Evolutionary conservation across 2,888 invertebrate species (phyloP).

Genomic region (Lysandra coridon): DNA sequence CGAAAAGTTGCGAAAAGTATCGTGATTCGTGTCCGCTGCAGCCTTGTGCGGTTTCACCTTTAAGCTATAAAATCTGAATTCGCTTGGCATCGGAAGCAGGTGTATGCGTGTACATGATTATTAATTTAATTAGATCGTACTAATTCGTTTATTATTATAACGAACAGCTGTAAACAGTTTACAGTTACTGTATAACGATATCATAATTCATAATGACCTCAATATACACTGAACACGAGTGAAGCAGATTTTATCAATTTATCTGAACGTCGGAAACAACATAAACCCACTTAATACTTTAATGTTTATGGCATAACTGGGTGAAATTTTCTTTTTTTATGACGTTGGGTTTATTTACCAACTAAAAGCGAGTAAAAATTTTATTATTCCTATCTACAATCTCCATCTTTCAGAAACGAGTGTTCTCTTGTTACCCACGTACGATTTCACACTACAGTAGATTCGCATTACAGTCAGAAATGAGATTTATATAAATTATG

Average conservation of each 20-base stretch:
- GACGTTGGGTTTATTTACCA: neutral
- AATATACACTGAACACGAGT: neutral
- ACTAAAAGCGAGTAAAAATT: neutral
- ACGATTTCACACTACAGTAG: neutral
- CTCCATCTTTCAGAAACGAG: neutral
- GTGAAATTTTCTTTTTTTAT: neutral
- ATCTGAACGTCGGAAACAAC: neutral
- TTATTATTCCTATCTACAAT: neutral
- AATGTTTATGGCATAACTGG: neutral
- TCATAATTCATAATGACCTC: neutral
- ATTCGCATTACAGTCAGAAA: slow-evolving; percentile 7
- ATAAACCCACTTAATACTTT: slow-evolving; percentile 1
- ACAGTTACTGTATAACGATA: slow-evolving; percentile 5
- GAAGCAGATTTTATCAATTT: neutral
- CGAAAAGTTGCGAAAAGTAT: neutral
- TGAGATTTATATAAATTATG: neutral
- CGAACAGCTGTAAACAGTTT: neutral
- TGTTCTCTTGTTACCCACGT: neutral
- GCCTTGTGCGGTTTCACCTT: neutral
- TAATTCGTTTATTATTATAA: slow-evolving; percentile 22
- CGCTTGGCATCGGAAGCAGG: neutral
- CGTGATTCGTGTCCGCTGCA: neutral
- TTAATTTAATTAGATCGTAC: slow-evolving; percentile 16
- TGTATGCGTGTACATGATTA: slow-evolving; percentile 3
- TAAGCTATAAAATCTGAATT: slow-evolving; percentile 1